A percentile compares a stretch with the other conserved stretches of the same genome.
Conservation (phyloP, 2,113 vertebrate genomes). For the Petaurus breviceps region DNA sequence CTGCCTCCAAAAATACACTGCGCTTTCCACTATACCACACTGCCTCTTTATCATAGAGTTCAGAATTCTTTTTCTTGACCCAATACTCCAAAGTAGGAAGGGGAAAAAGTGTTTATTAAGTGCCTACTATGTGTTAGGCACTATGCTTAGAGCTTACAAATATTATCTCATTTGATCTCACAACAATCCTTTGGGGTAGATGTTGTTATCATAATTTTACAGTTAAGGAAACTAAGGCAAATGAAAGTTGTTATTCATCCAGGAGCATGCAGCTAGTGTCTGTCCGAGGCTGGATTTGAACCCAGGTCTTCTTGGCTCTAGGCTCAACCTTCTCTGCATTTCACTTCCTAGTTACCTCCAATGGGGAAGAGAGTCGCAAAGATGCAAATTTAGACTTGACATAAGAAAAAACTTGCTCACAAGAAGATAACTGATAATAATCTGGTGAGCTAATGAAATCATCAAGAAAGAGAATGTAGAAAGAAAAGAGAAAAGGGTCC, state of each 20-base stretch:
- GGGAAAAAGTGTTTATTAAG: too few relatives aligned
- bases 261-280: neutral
- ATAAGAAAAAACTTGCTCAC: neutral
- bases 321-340: neutral
- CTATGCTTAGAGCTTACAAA: too few relatives aligned
- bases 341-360: neutral
- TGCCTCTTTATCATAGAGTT: too few relatives aligned
- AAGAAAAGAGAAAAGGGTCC: neutral
- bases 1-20: too few relatives aligned
- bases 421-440: neutral
- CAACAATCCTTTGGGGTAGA: too few relatives aligned
- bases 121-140: too few relatives aligned
- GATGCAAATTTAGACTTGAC: neutral
- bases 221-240: neutral
- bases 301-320: neutral
- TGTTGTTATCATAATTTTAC: neutral
- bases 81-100: too few relatives aligned
- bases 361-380: neutral
- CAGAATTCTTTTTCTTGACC: too few relatives aligned
- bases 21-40: too few relatives aligned
- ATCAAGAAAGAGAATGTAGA: neutral
- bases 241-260: neutral
- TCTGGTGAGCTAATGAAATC: neutral
- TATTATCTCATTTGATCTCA: too few relatives aligned
- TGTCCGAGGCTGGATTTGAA: neutral